These are phyloP conservation scores for Ochotona princeps DNA, from an alignment of 2,113 vertebrate genomes.

Conservation along the genomic window DNA sequence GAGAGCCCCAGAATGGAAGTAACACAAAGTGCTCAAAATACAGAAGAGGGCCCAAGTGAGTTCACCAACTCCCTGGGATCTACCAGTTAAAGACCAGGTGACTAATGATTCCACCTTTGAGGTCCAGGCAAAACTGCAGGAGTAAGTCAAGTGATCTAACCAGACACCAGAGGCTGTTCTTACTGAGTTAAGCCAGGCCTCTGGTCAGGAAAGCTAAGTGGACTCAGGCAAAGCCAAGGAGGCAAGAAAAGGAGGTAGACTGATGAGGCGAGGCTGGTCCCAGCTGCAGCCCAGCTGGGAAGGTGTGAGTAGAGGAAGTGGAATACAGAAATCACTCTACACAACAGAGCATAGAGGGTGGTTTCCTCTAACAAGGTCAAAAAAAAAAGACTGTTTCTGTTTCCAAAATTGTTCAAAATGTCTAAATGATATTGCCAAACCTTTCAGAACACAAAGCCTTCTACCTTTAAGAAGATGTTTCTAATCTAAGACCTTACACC, in stretches of 20 bases:
- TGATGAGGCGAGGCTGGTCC: neutral
- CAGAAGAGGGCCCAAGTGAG: neutral
- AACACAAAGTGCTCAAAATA: too few relatives aligned
- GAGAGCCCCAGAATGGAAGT: too few relatives aligned
- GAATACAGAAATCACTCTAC: neutral
- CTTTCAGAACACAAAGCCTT: neutral
- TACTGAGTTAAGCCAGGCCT: neutral
- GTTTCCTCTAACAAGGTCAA: neutral
- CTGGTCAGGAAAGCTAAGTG: neutral
- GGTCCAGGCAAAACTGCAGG: neutral
- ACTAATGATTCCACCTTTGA: neutral
- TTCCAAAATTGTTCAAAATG: neutral
- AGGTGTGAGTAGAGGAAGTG: neutral
- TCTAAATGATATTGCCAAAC: neutral
- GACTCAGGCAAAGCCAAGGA: neutral
- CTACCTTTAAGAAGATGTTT: neutral
- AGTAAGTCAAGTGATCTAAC: neutral
- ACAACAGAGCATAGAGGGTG: neutral
- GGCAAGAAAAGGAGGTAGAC: neutral
- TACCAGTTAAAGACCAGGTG: neutral
- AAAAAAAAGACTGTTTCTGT: slow-evolving; percentile 29
- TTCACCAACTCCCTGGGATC: neutral
- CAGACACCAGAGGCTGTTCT: neutral
- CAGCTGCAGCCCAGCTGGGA: neutral
- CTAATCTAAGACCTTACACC: slow-evolving; percentile 27